Evolutionary conservation across 2,888 invertebrate species (phyloP), one percentile per base, ranked within the genome.

Genomic region (Temnothorax rugatulus): DNA sequence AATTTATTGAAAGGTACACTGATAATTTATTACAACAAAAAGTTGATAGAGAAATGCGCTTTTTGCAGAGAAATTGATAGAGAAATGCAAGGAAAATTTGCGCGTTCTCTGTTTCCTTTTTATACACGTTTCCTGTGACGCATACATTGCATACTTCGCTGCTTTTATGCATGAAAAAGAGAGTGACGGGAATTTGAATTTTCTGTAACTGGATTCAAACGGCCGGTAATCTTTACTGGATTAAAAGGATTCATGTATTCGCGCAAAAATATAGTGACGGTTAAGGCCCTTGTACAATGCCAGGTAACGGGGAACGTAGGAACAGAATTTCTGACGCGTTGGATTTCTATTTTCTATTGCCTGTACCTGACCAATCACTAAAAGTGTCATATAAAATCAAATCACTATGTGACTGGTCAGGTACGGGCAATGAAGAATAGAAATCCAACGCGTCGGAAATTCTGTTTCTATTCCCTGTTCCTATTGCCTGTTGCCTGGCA

Each of bases 171-270:
- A 18, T 15, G n/a, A 15, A 34, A 81, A 63, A 52, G n/a, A 47
- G 38, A 29, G 18, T 11, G 66, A 34, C 13, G 44, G 34, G 13
- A 63, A 59, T 83, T 57, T n/a, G 34, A 73, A 63, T 21, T 73
- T 8, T 54, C 4, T 44, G 47, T 71, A 69, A 59, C 50, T 8
- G 69, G 13, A 74, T 75, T 54, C 1, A 29, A 71, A 8, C 9
- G 2, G 7, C 18, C 29, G 57, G 41, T 69, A 71, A 84, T 77
- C 50, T 59, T 3, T 11, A 1, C 18, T 21, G 9, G 71, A 68
- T 84, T 63, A 73, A 77, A 66, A 76, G 73, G 29, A 76, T 82
- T 68, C 25, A 25, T 9, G 21, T 44, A 47, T 47, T 54, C 5
- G 38, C 8, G 15, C 5, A 75, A 82, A 82, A 74, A 41, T 59